Conservation (phyloP, 2,888 invertebrate genomes). For the Sesamia inferens region DNA sequence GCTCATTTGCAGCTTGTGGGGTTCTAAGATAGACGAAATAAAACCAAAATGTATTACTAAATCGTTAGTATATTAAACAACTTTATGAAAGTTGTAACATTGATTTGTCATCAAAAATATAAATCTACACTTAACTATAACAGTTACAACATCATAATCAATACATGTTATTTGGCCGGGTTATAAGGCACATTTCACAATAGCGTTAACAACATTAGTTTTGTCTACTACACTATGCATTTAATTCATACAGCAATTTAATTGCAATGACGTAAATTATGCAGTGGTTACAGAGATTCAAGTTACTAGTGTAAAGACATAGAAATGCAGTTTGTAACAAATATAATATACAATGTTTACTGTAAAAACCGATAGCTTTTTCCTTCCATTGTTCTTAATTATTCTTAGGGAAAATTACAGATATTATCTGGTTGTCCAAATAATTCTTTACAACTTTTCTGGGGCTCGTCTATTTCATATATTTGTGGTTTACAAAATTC, state of each 20-base stretch:
- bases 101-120: conserved; percentile 78
- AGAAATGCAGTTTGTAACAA: conserved; percentile 26
- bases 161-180: conserved; percentile 66
- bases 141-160: conserved; percentile 64
- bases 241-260: conserved; percentile 37
- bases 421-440: background rate
- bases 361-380: background rate
- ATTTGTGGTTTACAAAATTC: conserved; percentile 48
- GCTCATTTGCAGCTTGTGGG: background rate
- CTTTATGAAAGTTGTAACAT: conserved; percentile 82
- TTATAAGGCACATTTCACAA: conserved; percentile 73
- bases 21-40: conserved; percentile 23
- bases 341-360: background rate
- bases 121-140: conserved; percentile 57
- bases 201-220: conserved; percentile 49
- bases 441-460: background rate
- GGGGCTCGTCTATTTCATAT: conserved; percentile 36
- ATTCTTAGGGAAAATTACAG: background rate
- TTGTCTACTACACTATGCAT: conserved; percentile 32
- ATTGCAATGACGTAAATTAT: conserved; percentile 54
- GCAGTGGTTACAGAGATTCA: conserved; percentile 61
- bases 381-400: background rate
- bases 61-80: conserved; percentile 79
- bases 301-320: conserved; percentile 24
- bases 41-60: conserved; percentile 69